Conservation (phyloP, 2,797 vertebrate species). For the Lacerta bilineata region DNA sequence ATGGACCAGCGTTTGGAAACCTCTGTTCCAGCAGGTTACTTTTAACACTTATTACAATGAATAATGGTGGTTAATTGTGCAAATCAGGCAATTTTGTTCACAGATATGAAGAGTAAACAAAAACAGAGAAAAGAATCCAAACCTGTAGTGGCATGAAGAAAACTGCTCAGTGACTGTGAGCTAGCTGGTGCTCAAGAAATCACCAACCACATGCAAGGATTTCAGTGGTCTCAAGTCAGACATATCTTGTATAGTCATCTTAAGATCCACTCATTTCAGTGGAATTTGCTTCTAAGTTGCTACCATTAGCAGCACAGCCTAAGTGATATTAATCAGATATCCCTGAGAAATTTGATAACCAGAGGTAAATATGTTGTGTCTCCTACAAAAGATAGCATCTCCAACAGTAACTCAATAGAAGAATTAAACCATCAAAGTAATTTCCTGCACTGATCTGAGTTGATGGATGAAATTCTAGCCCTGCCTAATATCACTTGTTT, state of each 20-base stretch:
- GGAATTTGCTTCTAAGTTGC: constrained; percentile 14
- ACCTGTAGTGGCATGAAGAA: neutral
- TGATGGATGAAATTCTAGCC: constrained; percentile 28
- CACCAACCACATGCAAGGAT: neutral
- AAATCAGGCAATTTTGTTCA: neutral
- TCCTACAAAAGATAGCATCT: constrained; percentile 3
- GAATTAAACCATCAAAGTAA: constrained; percentile 31
- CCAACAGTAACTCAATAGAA: constrained; percentile 24
- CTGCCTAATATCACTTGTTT: constrained; percentile 14
- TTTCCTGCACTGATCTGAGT: constrained; percentile 33
- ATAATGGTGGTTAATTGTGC: neutral
- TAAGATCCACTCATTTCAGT: constrained; percentile 5
- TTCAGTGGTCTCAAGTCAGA: neutral
- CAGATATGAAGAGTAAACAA: neutral
- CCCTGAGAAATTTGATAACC: constrained; percentile 32
- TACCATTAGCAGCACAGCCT: constrained; percentile 16
- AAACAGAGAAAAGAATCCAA: no score
- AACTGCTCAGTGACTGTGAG: neutral
- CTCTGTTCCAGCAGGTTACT: neutral
- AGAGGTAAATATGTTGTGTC: constrained; percentile 16
- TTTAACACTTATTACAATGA: neutral
- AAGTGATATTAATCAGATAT: constrained; percentile 20
- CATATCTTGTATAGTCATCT: neutral
- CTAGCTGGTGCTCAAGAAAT: neutral
- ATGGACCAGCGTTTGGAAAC: no score